A percentile compares a stretch with the other conserved stretches of the same genome.
phyloP scores from a whole-genome alignment of 2,113 vertebrate genomes.

The Chrysemys picta region DNA sequence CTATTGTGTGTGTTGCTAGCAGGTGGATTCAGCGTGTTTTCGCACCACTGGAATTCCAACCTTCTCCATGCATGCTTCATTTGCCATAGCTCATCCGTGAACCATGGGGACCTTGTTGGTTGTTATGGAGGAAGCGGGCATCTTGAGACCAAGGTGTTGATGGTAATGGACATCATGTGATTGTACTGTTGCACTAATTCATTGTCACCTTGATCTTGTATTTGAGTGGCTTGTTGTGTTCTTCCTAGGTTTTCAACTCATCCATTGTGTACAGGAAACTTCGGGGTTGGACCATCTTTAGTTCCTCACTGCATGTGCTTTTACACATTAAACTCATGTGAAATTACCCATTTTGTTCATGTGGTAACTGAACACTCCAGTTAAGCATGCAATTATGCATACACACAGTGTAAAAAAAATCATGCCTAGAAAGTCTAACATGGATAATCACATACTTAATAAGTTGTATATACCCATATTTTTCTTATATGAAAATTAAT shows the following conservation, averaged over 20 bases:
- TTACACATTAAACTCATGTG: not conserved
- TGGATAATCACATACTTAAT: not conserved
- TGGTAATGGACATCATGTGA: not conserved
- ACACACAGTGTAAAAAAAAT: not conserved
- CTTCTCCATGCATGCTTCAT: accelerated
- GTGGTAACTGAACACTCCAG: not conserved
- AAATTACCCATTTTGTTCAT: not conserved
- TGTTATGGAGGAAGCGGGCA: not conserved
- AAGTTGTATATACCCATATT: not conserved
- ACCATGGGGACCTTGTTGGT: not conserved
- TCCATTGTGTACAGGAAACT: not conserved
- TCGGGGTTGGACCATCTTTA: not conserved
- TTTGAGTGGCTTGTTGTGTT: not conserved
- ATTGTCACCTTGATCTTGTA: not conserved
- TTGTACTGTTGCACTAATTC: not conserved
- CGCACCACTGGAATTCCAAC: not conserved
- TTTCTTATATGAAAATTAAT: not conserved
- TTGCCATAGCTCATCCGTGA: too few species aligned
- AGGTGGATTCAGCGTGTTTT: accelerated
- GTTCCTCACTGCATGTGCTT: not conserved
- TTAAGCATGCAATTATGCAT: not conserved
- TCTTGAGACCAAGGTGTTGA: not conserved
- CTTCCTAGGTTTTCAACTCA: not conserved
- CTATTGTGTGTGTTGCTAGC: not conserved
- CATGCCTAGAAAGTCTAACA: not conserved